Evolutionary conservation across 2,888 invertebrate genomes (phyloP).

Genomic region (Cyclophora punctaria): DNA sequence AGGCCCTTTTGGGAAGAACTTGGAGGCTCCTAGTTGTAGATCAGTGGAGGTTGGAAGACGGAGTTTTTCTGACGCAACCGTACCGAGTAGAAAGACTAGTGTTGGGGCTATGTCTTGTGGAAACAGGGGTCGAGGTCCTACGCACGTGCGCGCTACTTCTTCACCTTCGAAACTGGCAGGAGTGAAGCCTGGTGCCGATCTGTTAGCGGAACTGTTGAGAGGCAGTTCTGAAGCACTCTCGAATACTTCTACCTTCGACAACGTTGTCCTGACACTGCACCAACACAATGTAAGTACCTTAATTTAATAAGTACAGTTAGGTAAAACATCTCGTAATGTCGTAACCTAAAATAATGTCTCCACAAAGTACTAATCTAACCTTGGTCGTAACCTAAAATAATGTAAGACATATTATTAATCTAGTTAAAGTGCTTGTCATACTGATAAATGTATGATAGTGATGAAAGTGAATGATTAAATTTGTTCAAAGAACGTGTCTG

Average conservation of each 20-base stretch:
- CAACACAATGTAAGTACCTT: conserved; percentile 66
- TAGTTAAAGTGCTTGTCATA: no score
- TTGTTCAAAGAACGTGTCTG: no score
- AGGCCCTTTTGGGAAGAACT: conserved; percentile 77
- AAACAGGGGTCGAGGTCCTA: conserved; percentile 63
- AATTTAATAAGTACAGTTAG: no score
- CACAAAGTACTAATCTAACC: no score
- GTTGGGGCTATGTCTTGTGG: conserved; percentile 67
- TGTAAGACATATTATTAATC: no score
- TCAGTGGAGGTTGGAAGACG: conserved; percentile 74
- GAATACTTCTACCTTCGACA: conserved; percentile 71
- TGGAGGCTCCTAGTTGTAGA: conserved; percentile 64
- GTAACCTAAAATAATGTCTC: no score
- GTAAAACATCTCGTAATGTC: no score
- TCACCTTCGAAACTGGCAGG: conserved; percentile 86
- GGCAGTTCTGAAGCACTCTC: conserved; percentile 87
- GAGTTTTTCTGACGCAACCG: conserved; percentile 63
- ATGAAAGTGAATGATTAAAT: no score
- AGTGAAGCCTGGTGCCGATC: conserved; percentile 70
- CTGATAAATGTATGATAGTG: no score
- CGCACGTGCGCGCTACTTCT: conserved; percentile 85
- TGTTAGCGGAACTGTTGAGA: conserved; percentile 84
- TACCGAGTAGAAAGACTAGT: conserved; percentile 77
- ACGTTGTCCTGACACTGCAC: conserved; percentile 66
- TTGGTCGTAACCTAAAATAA: no score